A percentile compares a stretch with the other conserved stretches of the same genome.
Conservation (phyloP, 1,140 invertebrate genomes). For the Alviniconcha marisindica region DNA sequence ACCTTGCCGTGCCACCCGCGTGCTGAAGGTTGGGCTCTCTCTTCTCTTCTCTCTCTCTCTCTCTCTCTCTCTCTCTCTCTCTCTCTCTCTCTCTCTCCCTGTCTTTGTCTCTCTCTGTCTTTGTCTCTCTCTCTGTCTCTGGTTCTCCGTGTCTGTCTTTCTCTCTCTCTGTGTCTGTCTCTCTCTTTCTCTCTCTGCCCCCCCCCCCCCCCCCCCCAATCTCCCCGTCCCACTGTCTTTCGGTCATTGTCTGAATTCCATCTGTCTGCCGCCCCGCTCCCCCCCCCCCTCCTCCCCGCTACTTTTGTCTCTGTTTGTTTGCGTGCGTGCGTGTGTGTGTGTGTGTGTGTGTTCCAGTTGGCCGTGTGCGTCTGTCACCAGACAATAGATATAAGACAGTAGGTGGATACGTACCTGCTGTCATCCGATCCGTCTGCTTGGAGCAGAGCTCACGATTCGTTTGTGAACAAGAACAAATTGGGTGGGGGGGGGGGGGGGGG, state of each 20-base stretch:
- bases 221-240: conserved; percentile 1
- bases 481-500: too few species aligned
- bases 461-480: too few species aligned
- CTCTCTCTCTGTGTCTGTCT: conserved; percentile 17
- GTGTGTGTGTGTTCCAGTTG: neutral
- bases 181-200: neutral
- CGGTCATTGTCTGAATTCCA: too few species aligned
- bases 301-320: neutral
- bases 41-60: neutral
- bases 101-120: neutral
- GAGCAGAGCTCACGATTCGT: too few species aligned
- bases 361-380: neutral
- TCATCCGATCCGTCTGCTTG: too few species aligned
- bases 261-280: too few species aligned
- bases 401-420: too few species aligned
- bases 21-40: too few species aligned
- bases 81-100: neutral
- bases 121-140: neutral
- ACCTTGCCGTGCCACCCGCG: too few species aligned
- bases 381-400: too few species aligned
- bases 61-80: conserved; percentile 8
- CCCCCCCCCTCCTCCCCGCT: too few species aligned
- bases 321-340: conserved; percentile 1
- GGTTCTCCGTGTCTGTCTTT: neutral
- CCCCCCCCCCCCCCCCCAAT: neutral